Conservation (phyloP, 2,888 invertebrate genomes). For the Conus canariensis region DNA sequence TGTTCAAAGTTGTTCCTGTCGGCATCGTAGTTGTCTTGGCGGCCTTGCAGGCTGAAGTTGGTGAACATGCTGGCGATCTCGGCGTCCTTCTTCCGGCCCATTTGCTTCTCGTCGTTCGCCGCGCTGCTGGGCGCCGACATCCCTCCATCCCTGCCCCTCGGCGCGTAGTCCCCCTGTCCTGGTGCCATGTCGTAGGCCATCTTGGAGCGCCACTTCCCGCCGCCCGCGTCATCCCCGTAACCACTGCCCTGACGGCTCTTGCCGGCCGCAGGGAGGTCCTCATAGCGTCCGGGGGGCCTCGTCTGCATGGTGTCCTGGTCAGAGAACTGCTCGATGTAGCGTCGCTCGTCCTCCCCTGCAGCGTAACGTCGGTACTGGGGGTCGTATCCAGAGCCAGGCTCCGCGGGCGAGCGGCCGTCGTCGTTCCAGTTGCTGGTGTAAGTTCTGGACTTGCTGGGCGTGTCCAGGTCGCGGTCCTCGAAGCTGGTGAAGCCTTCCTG, state of each 20-base stretch:
- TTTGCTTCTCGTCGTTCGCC: slow-evolving; percentile 31
- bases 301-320: slow-evolving; percentile 26
- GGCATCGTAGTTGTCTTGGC: slow-evolving; percentile 35
- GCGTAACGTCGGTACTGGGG: not conserved
- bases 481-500: slow-evolving; percentile 40
- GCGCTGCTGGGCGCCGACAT: slow-evolving; percentile 44
- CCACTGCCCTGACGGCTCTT: slow-evolving; percentile 30
- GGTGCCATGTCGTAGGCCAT: slow-evolving; percentile 36
- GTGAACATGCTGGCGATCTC: slow-evolving; percentile 68
- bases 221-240: not conserved
- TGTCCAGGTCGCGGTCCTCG: slow-evolving; percentile 29
- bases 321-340: slow-evolving; percentile 45
- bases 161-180: slow-evolving; percentile 3
- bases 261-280: not conserved
- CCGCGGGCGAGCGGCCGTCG: not conserved
- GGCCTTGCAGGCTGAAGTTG: slow-evolving; percentile 49
- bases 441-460: not conserved
- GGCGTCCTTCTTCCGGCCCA: slow-evolving; percentile 54
- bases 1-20: slow-evolving; percentile 66
- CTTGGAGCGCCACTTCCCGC: slow-evolving; percentile 28
- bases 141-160: slow-evolving; percentile 32
- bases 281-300: slow-evolving; percentile 3
- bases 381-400: not conserved
- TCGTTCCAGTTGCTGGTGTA: slow-evolving; percentile 48
- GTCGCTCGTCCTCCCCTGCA: not conserved